Evolutionary conservation across 2,113 vertebrate species (phyloP), one percentile per base, ranked within the genome.

Genomic region (Verasper variegatus): DNA sequence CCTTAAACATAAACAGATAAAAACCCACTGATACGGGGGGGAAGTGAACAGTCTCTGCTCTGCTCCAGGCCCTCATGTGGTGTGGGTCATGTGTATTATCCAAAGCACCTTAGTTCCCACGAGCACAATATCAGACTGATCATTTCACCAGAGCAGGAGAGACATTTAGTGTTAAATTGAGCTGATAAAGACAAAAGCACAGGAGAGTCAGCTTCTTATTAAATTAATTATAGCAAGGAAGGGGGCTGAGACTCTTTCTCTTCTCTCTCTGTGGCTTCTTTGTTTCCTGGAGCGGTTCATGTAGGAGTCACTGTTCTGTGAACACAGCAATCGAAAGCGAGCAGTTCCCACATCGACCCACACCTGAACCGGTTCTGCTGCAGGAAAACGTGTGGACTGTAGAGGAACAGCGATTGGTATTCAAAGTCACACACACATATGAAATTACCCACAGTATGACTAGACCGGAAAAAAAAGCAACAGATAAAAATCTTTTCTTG

Each of bases 211-310:
- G 78, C 63, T 65, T 71, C 80, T 91, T 82, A 90, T 92, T 91
- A 86, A 88, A 81, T 81, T 81, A 64, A 87, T 89, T 68, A 80
- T 60, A 75, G 76, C n/a, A 5, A 37, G 37, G 14, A 49, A 23
- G 61, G 24, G 58, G 78, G 80, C 47, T 21, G 74, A 80, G 60
- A 15, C 56, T 76, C 67, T 58, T 78, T 78, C 61, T 80, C 71
- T 81, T 65, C 23, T 45, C 65, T 72, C 82, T 85, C 73, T 90
- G 67, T 83, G 71, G 83, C 72, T 73, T 71, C 88, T 85, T 91
- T 91, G 90, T 92, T 90, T 89, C 77, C 76, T 59, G 74, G n/a
- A 83, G 82, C 37, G 45, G 81, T 86, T 91, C 87, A 85, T 40
- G 68, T 71, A 83, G 72, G 86, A 91, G 90, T 89, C 87, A 78